Base-by-base conservation (phyloP, 2,113 vertebrate species). In the Panthera tigris region DNA sequence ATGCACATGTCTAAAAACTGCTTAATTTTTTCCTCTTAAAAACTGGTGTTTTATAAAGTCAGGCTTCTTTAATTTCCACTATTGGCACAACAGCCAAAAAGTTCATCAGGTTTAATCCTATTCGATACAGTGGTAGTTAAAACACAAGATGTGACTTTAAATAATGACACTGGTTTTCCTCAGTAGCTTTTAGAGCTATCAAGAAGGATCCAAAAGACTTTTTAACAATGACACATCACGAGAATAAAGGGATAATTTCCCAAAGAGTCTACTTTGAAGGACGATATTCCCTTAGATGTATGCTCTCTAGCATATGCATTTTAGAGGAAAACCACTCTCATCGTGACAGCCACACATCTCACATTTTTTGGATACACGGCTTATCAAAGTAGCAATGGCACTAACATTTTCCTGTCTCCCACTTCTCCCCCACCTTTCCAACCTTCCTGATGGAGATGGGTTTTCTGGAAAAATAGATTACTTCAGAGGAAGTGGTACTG, bases 31-130 rank as follows among this genome's bases (percentile, higher is more conserved):
- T 89, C 61, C 29, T 86, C 55, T 95, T 89, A 89, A 96, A 93
- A 96, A 89, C 12, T 41, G n/a, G 4, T 78, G 33, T 63, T 93
- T 97, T 95, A 79, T 78, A 65, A 96, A 96, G 66, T 83, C 91
- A 96, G 83, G 39, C 39, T 95, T 97, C 25, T 92, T 92, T 97
- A 88, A 97, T 93, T 69, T 93, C 92, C 95, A 90, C 79, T 81
- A 23, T 68, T 76, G 87, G 89, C 68, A 81, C 76, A 95, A 65
- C 4, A 86, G 89, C 86, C 93, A 66, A 89, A 61, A 96, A 91
- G 65, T 55, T 82, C 73, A 39, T 85, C 80, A 87, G 84, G 39
- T 91, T 92, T 39, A 78, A 71, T 81, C 81, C 65, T 68, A 25
- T 66, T 92, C 39, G 52, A 55, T 83, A 82, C 92, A 90, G n/a